Evolutionary conservation across 1,140 invertebrate genomes (phyloP).

Genomic region (Lepidotrigona ventralis): DNA sequence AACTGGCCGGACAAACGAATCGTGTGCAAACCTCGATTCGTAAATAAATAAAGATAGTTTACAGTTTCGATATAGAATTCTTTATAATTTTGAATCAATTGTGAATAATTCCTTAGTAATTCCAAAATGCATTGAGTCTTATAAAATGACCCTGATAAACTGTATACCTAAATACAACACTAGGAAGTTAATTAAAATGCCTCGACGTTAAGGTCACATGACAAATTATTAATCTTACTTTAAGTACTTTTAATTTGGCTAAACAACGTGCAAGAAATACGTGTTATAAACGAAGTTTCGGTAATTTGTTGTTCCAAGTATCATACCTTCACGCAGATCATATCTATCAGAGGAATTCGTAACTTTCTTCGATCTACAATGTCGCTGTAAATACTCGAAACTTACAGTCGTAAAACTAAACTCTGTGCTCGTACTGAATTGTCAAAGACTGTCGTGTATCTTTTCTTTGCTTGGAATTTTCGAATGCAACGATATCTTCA

Average conservation of each 20-base stretch:
- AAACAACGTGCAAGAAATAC: not conserved
- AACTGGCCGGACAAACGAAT: not conserved
- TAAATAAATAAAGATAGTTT: not conserved
- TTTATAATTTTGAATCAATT: not conserved
- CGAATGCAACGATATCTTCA: not conserved
- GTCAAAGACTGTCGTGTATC: not conserved
- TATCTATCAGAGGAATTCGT: not conserved
- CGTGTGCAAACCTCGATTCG: not conserved
- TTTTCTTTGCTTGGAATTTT: not conserved
- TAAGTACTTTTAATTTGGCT: not conserved
- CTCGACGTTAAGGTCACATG: not conserved
- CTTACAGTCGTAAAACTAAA: not conserved
- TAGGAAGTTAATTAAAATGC: not conserved
- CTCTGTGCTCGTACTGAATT: not conserved
- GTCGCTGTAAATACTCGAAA: not conserved
- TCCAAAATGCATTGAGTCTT: not conserved
- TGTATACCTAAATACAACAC: not conserved
- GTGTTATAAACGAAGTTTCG: not conserved
- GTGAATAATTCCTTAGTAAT: not conserved
- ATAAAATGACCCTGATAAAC: not conserved
- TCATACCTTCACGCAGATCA: too few relatives aligned
- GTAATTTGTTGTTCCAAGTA: not conserved
- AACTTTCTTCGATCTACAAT: not conserved
- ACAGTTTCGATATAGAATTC: not conserved
- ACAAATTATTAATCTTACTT: not conserved